Evolutionary conservation across 2,888 invertebrate genomes (phyloP).

Genomic region (Yponomeuta plumbellus): DNA sequence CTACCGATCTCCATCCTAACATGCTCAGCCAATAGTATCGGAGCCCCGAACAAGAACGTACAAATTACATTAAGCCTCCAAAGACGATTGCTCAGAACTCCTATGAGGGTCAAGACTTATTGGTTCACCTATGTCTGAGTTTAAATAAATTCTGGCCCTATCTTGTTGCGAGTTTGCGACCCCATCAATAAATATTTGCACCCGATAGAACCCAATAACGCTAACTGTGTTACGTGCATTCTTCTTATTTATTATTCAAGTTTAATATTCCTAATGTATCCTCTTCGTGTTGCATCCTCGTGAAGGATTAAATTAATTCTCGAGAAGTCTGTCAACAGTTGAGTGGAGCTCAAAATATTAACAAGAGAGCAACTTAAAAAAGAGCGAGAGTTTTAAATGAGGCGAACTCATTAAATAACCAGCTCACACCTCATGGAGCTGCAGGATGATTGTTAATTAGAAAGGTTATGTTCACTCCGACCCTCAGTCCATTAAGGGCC

Average conservation of each 20-base stretch:
- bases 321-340: neutral
- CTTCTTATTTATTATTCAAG: conserved; percentile 37
- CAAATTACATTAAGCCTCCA: neutral
- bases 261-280: neutral
- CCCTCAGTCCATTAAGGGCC: conserved; percentile 48
- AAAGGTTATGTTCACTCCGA: conserved; percentile 58
- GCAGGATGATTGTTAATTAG: conserved; percentile 54
- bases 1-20: conserved; percentile 65
- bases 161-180: conserved; percentile 56
- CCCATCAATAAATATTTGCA: conserved; percentile 75
- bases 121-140: conserved; percentile 50
- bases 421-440: conserved; percentile 32
- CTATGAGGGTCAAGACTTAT: neutral
- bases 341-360: neutral
- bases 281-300: neutral
- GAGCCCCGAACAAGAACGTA: neutral
- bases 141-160: conserved; percentile 73
- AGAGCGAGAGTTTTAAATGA: conserved; percentile 2
- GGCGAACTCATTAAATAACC: conserved; percentile 31
- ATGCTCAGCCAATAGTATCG: conserved; percentile 22
- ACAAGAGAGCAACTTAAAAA: conserved; percentile 1
- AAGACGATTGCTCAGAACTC: neutral
- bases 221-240: conserved; percentile 43
- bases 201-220: conserved; percentile 69
- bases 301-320: neutral